A percentile compares a stretch with the other conserved stretches of the same genome.
phyloP scores from a whole-genome alignment of 2,888 invertebrate species.

The Lysandra coridon region DNA sequence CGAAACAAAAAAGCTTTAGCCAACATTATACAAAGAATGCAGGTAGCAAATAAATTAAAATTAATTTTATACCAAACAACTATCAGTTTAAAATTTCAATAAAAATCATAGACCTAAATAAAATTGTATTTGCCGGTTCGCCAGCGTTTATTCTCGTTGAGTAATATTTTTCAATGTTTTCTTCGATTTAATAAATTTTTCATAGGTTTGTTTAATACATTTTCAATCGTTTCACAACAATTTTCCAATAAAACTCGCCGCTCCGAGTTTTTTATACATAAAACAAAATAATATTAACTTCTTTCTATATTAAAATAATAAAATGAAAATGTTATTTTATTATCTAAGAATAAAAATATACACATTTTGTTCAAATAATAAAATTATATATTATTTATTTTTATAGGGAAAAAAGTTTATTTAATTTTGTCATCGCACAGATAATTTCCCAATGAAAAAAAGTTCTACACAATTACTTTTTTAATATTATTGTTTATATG shows the following conservation, averaged over 20 bases:
- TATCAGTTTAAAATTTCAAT: background rate
- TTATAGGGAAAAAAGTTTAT: no score
- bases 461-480: no score
- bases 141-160: background rate
- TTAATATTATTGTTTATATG: no score
- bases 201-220: background rate
- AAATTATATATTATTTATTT: no score
- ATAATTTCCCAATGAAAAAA: no score
- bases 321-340: no score
- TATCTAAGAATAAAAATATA: no score
- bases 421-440: no score
- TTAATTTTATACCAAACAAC: background rate
- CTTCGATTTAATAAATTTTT: background rate
- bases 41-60: background rate
- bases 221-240: background rate
- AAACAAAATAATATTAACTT: background rate
- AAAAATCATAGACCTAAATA: slow-evolving; percentile 1
- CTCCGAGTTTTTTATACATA: background rate
- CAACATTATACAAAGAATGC: background rate
- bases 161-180: background rate
- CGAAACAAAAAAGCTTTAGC: no score
- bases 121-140: background rate
- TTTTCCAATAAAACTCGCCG: background rate
- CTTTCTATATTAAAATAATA: no score
- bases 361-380: no score